Conservation (phyloP, 1,140 invertebrate genomes). For the Cydia splendana region DNA sequence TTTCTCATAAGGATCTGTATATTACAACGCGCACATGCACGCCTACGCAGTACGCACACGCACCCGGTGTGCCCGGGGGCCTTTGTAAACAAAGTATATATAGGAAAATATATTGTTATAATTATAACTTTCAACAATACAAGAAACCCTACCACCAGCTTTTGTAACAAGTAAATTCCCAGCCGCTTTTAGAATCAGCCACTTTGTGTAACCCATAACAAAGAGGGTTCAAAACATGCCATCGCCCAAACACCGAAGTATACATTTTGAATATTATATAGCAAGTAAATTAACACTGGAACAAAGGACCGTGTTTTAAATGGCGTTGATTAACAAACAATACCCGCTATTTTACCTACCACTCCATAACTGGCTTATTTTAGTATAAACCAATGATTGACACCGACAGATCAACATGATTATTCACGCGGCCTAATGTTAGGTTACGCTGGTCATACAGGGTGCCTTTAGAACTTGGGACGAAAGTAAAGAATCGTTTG, state of each 20-base stretch:
- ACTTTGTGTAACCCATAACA: neutral
- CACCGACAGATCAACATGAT: neutral
- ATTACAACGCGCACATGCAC: no score
- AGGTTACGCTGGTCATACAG: neutral
- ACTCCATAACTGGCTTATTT: neutral
- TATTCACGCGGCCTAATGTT: neutral
- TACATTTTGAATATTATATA: conserved; percentile 16
- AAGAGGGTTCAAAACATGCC: conserved; percentile 6
- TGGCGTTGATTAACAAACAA: conserved; percentile 29
- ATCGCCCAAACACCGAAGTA: neutral
- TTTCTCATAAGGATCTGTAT: no score
- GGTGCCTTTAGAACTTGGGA: neutral
- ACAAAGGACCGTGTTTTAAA: conserved; percentile 15
- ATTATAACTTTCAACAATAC: no score
- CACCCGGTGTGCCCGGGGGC: no score
- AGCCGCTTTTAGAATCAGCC: no score
- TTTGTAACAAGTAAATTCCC: no score
- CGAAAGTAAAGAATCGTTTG: no score
- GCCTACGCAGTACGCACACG: no score
- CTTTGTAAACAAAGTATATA: no score
- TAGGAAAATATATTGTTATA: no score
- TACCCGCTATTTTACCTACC: neutral
- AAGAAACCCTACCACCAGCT: no score
- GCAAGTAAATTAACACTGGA: conserved; percentile 15
- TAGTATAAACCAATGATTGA: neutral